Conservation (phyloP, 2,797 vertebrate species). For the Staurois parvus region DNA sequence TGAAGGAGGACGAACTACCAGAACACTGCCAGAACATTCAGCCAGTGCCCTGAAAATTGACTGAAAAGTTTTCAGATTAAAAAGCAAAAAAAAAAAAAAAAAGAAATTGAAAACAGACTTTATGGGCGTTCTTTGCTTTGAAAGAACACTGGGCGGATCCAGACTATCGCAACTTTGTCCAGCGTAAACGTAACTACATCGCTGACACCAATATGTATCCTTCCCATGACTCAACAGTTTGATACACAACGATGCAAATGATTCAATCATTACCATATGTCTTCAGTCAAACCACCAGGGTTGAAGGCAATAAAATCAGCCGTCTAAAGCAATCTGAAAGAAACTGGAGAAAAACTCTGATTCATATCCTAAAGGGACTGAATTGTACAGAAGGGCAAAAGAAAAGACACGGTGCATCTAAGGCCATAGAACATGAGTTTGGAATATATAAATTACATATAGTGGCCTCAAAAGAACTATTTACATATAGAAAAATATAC, state of each 20-base stretch:
- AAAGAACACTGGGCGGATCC: conserved; percentile 72
- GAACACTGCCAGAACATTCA: conserved; percentile 68
- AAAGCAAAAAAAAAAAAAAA: conserved; percentile 64
- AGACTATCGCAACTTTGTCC: conserved; percentile 68
- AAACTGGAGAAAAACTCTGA: too few species aligned
- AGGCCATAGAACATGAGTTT: too few species aligned
- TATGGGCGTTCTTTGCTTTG: conserved; percentile 74
- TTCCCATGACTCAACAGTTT: conserved; percentile 69
- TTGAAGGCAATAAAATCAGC: too few species aligned
- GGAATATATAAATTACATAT: too few species aligned
- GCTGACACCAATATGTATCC: conserved; percentile 65
- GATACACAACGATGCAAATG: conserved; percentile 58
- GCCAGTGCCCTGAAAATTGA: conserved; percentile 69
- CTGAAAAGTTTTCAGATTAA: conserved; percentile 69
- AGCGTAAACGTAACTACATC: conserved; percentile 66
- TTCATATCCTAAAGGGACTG: too few species aligned
- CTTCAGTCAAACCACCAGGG: not conserved
- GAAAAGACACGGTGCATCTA: too few species aligned
- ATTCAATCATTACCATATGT: conserved; percentile 10
- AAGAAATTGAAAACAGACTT: conserved; percentile 82
- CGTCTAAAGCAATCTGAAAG: too few species aligned
- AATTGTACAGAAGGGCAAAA: too few species aligned
- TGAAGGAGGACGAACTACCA: conserved; percentile 66
- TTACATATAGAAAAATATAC: too few species aligned
- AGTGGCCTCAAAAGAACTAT: too few species aligned